Base-by-base conservation (phyloP, 2,888 invertebrate species). In the Capitulum mitella region DNA sequence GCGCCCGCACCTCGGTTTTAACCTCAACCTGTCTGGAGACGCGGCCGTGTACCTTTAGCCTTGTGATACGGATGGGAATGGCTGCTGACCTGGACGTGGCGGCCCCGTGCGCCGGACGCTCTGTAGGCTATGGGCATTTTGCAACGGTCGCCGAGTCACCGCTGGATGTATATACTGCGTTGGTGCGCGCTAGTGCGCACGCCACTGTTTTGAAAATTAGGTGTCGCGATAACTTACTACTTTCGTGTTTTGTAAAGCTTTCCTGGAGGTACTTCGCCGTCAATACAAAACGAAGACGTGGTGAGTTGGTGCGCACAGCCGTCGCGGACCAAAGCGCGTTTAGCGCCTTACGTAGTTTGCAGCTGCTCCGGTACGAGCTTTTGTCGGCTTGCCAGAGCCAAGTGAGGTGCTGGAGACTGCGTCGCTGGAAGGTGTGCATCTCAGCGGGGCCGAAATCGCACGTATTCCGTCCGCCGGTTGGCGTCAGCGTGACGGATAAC, bases 141-240 rank as follows among this genome's bases (percentile, higher is more conserved):
- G n/a, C 34, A 64, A 19, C 19, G 5, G 29, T 2, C 14, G 14
- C 64, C 29, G 58, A 29, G 58, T 3, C 14, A 16, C 34, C 14
- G 64, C 64, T 6, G 32, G 58, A 8, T 58, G 64, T 64, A 64
- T 29, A 64, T 64, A 64, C 64, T 64, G 64, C 29, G 64, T 34
- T 61, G 64, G 32, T 32, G 5, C 64, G 64, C 64, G 34, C 64
- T 3, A 12, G 64, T 16, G 64, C 34, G 58, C 58, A 10, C 29
- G 54, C 54, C 54, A 54, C n/a, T 16, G 61, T 61, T 64, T 64
- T 64, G 64, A 19, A 64, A 64, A 64, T 64, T 64, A 64, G 34
- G 34, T 64, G 64, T 64, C 64, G 64, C 64, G 64, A 64, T 64
- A 64, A 64, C 64, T 64, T 64, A 64, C 64, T 58, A 58, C 58